A percentile compares a stretch with the other conserved stretches of the same genome.
Conservation (phyloP, 2,113 vertebrate genomes). For the Aldabrachelys gigantea region DNA sequence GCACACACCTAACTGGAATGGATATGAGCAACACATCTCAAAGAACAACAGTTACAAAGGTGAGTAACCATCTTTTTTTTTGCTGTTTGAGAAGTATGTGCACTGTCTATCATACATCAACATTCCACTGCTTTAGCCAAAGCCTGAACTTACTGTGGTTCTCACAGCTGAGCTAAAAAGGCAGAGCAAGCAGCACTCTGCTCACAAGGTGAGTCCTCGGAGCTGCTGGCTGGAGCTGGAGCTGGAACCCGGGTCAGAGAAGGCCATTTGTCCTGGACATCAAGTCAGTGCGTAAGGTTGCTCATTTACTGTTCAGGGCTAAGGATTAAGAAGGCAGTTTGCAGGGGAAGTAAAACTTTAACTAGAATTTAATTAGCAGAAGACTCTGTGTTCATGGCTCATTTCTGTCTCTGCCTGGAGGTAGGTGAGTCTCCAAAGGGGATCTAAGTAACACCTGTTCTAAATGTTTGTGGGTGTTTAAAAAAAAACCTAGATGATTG, state of each 20-base stretch:
- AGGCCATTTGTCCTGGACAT: rapidly evolving
- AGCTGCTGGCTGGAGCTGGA: background rate
- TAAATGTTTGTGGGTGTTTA: background rate
- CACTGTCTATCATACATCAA: background rate
- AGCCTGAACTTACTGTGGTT: background rate
- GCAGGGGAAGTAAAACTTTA: background rate
- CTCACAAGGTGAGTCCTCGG: background rate
- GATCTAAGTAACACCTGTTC: background rate
- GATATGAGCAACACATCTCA: no score
- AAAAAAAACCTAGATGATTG: background rate
- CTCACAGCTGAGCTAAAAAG: background rate
- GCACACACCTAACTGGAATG: no score
- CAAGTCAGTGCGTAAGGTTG: background rate
- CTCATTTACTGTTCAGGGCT: background rate
- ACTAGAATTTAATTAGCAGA: background rate
- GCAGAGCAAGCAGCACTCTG: background rate
- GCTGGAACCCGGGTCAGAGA: rapidly evolving
- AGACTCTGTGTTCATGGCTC: background rate
- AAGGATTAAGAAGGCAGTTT: no score
- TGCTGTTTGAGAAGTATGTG: background rate
- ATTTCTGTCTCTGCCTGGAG: background rate
- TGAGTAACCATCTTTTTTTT: background rate
- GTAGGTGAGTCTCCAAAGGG: background rate
- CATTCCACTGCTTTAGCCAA: background rate
- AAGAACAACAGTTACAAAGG: no score